Evolutionary conservation across 2,113 vertebrate genomes (phyloP).

Genomic region (Mirounga angustirostris): DNA sequence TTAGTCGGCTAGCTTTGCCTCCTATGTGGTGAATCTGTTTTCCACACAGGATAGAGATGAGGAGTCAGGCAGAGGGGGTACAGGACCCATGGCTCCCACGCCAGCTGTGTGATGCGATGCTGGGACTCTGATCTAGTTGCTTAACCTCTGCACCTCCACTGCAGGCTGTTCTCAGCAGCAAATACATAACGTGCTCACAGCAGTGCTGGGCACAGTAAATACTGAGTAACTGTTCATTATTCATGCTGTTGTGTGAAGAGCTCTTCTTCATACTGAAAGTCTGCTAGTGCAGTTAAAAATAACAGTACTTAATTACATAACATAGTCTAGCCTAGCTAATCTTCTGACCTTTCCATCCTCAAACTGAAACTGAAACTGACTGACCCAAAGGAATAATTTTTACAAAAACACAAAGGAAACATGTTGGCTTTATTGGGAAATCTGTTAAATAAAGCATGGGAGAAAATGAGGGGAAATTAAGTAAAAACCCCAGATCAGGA

Average conservation of each 20-base stretch:
- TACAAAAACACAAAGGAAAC: conserved; percentile 33
- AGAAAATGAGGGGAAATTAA: neutral
- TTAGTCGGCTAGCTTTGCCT: neutral
- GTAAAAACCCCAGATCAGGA: neutral
- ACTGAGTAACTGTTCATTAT: neutral
- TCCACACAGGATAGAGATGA: neutral
- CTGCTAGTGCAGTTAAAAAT: neutral
- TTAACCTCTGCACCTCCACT: too few relatives aligned
- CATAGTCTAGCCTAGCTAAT: neutral
- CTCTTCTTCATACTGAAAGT: neutral
- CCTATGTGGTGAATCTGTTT: neutral
- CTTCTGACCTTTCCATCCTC: neutral
- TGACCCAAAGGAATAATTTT: neutral
- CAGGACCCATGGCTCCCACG: neutral
- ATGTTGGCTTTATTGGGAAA: neutral
- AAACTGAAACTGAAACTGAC: conserved; percentile 32
- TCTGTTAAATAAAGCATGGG: neutral
- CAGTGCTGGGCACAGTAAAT: neutral
- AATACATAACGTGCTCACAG: neutral
- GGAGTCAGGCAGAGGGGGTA: neutral
- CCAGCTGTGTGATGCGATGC: neutral
- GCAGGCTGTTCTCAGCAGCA: neutral
- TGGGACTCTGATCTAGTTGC: neutral
- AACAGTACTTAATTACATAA: neutral
- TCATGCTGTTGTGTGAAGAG: neutral